Evolutionary conservation across 2,797 vertebrate genomes (phyloP), one percentile per base, ranked within the genome.

Genomic region (Sebastes diploproa): DNA sequence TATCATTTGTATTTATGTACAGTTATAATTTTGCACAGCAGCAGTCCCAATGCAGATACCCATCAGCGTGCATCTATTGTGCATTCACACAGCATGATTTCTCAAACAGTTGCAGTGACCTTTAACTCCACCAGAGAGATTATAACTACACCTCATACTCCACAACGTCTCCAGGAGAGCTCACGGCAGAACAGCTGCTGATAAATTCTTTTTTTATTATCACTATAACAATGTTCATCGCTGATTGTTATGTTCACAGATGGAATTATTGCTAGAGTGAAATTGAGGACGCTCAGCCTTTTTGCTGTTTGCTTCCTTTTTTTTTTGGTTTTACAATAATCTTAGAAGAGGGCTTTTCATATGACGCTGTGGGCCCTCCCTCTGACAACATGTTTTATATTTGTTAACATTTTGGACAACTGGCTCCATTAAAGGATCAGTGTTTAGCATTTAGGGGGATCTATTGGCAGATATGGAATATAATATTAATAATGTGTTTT

Each of bases 401-500:
- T 50, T 0, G 18, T 52, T 52, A 20, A 52, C 46, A 52, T 52
- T 52, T 52, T 52, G 46, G 16, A 50, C 20, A 52, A 20, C 3
- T 52, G 50, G 50, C 20, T 52, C 20, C 8, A 0, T 20, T n/a
- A 46, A 46, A 18, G 42, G 42, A 18, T 6, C 42, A 46, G 42
- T 46, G 7, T 18, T 18, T 16, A 46, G 16, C 16, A 46, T 46
- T 0, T 46, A 46, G 0, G 42, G 16, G 16, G 16, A 46, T 46
- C 42, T 46, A 18, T 18, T 42, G 14, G 38, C 38, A 42, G 14
- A 16, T 16, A 42, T 46, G 16, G 16, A 46, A 46, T 46, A 46
- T 46, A 18, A 18, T 46, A 46, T 46, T 46, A 46, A 46, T 18
- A 18, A 18, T 18, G 16, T 46, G 42, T 46, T 46, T 46, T 4